These are phyloP conservation scores for Oscheius sp. DNA, from an alignment of 2,888 invertebrate species.

Conservation along the genomic window DNA sequence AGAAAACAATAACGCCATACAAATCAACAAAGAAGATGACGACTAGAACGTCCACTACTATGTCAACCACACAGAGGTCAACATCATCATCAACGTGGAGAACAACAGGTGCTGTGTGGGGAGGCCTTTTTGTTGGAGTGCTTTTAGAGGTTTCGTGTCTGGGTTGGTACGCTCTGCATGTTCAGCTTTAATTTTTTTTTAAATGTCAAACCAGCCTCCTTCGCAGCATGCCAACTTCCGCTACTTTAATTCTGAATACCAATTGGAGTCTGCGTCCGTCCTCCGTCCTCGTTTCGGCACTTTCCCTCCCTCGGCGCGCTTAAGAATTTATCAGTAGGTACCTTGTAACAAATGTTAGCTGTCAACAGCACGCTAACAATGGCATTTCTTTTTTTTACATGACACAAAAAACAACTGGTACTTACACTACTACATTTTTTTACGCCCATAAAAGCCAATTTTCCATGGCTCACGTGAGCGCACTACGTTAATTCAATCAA, in stretches of 20 bases:
- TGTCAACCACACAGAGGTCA: conserved; percentile 34
- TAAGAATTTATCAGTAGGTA: too few relatives aligned
- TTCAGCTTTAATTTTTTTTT: not conserved
- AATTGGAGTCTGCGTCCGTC: conserved; percentile 12
- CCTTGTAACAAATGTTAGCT: too few relatives aligned
- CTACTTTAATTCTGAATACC: conserved; percentile 28
- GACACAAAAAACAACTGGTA: too few relatives aligned
- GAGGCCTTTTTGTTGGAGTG: conserved; percentile 23
- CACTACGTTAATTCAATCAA: conserved; percentile 3
- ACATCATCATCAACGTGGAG: conserved; percentile 13
- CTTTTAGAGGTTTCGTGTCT: conserved; percentile 28
- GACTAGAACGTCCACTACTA: conserved; percentile 26
- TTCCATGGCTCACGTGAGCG: conserved; percentile 6
- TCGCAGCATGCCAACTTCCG: conserved; percentile 29
- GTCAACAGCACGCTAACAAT: too few relatives aligned
- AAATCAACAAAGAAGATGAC: conserved; percentile 28
- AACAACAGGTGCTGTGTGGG: conserved; percentile 31
- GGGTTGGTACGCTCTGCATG: conserved; percentile 28
- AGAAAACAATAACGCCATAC: conserved; percentile 26
- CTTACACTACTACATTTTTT: too few relatives aligned
- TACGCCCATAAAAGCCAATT: not conserved
- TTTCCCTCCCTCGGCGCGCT: not conserved
- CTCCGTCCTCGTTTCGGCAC: conserved; percentile 3
- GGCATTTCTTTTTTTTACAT: too few relatives aligned
- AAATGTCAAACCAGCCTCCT: not conserved